phyloP scores from a whole-genome alignment of 37 sponge, comb jelly and placozoan species.

The Hexactinellida sp. region DNA sequence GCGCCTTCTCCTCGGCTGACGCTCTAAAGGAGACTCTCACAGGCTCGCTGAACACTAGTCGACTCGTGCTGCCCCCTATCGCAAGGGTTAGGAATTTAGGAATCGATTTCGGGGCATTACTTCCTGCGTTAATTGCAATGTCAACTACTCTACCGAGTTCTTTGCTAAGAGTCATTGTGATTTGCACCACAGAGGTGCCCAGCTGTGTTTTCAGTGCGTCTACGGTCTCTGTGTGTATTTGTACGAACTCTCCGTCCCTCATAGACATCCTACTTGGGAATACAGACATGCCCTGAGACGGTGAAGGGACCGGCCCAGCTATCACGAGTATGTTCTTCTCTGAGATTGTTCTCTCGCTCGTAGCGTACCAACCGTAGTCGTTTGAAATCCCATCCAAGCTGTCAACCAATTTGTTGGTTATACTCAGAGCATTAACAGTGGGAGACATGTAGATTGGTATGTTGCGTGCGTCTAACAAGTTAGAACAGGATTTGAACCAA shows the following conservation, averaged over 20 bases:
- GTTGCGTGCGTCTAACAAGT: not conserved
- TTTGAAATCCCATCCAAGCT: not conserved
- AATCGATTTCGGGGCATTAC: not conserved
- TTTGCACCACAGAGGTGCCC: not conserved
- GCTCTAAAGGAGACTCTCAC: not conserved
- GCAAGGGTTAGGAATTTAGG: not conserved
- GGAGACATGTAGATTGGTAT: not conserved
- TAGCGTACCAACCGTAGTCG: not conserved
- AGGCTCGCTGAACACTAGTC: not conserved
- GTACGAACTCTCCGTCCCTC: not conserved
- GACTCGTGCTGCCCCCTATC: not conserved
- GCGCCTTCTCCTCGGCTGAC: not conserved
- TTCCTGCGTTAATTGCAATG: not conserved
- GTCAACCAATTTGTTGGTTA: not conserved
- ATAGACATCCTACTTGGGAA: not conserved
- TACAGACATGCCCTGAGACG: not conserved
- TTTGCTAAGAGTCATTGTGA: not conserved
- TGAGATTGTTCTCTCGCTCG: not conserved
- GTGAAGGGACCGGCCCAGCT: not conserved
- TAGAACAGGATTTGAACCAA: not conserved
- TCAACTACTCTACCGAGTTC: not conserved
- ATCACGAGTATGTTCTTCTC: not conserved
- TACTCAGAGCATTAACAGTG: not conserved
- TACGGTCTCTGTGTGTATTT: not conserved
- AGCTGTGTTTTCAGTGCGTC: not conserved